These are phyloP conservation scores for Euura saliciscinereae DNA, from an alignment of 1,140 invertebrate species.

Conservation along the genomic window DNA sequence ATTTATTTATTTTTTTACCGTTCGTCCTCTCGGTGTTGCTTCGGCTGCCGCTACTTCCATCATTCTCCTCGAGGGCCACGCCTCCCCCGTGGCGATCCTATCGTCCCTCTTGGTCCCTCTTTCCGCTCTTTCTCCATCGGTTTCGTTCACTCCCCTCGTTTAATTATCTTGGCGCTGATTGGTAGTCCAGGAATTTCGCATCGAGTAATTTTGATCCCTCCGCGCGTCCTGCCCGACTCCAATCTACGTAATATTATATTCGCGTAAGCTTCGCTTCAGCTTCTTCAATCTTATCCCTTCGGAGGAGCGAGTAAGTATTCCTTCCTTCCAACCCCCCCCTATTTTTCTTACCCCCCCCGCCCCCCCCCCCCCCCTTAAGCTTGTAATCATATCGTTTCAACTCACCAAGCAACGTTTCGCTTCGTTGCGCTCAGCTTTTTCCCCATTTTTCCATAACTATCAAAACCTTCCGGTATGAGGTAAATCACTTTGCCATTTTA, in stretches of 20 bases:
- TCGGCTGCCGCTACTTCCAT: conserved; percentile 50
- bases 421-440: not conserved
- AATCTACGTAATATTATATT: not conserved
- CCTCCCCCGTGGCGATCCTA: conserved; percentile 53
- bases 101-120: conserved; percentile 36
- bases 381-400: conserved; percentile 9
- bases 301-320: conserved; percentile 11
- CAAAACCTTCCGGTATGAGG: too few relatives aligned
- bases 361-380: not conserved
- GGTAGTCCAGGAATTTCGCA: conserved; percentile 54
- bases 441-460: too few relatives aligned
- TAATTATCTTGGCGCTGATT: conserved; percentile 58
- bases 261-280: conserved; percentile 9
- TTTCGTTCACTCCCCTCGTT: conserved; percentile 50
- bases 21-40: conserved; percentile 41
- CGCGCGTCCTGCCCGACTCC: conserved; percentile 18
- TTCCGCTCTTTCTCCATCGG: conserved; percentile 22
- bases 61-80: conserved; percentile 49
- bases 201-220: conserved; percentile 54
- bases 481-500: too few relatives aligned
- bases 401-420: not conserved
- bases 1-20: conserved; percentile 34
- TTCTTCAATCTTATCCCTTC: conserved; percentile 3
- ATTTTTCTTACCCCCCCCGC: not conserved
- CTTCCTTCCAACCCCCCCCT: not conserved